Evolutionary conservation across 2,113 vertebrate species (phyloP).

Genomic region (Gallinago undulata): DNA sequence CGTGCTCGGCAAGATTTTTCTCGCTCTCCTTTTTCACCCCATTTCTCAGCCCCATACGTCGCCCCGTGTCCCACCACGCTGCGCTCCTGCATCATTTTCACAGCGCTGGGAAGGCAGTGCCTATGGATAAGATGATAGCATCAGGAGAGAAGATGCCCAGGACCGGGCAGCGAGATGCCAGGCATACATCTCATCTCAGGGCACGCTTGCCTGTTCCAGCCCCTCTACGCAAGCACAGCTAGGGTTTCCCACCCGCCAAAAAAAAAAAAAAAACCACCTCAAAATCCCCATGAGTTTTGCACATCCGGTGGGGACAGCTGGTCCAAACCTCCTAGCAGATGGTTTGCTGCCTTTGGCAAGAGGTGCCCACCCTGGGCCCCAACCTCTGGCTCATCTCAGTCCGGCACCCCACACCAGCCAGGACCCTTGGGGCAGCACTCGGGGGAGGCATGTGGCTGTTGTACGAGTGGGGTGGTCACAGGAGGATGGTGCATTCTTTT

Average conservation of each 20-base stretch:
- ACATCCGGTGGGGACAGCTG: neutral
- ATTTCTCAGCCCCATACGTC: neutral
- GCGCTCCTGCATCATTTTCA: neutral
- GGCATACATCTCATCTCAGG: neutral
- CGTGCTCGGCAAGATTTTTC: neutral
- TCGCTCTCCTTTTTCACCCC: neutral
- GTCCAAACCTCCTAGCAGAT: neutral
- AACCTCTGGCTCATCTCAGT: neutral
- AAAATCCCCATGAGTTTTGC: neutral
- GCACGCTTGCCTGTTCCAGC: neutral
- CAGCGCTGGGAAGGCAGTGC: neutral
- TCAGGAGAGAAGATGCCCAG: neutral
- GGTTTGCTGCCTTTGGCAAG: neutral
- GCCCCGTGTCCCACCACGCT: neutral
- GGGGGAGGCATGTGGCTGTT: rapidly evolving
- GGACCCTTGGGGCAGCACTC: neutral
- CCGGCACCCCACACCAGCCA: neutral
- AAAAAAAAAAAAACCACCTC: neutral
- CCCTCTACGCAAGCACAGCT: neutral
- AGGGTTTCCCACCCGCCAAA: neutral
- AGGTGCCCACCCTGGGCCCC: neutral
- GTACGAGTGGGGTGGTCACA: rapidly evolving
- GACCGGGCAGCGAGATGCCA: neutral
- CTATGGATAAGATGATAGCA: neutral
- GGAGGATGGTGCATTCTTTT: neutral